Percentiles rank a stretch among this genome's conserved stretches.
These are phyloP conservation scores for Brachycybe producta DNA, from an alignment of 2,888 invertebrate genomes.

Conservation along the genomic window DNA sequence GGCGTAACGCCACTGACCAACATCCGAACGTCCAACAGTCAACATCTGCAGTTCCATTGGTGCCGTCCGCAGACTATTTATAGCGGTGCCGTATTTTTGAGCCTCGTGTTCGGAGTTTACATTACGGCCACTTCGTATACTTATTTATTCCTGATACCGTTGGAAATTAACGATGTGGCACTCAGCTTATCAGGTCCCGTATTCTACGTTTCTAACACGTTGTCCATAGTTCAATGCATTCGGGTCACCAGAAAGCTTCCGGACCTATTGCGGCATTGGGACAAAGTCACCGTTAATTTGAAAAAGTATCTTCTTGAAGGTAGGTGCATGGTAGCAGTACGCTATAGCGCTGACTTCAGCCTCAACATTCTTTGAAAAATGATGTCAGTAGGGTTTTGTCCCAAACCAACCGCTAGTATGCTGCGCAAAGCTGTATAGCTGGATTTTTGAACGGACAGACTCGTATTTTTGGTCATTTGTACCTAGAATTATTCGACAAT, in stretches of 20 bases:
- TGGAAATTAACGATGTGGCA: conserved; percentile 11
- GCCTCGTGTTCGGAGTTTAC: conserved; percentile 5
- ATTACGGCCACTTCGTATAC: conserved; percentile 8
- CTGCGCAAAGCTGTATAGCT: no score
- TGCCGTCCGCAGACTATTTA: not conserved
- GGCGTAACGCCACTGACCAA: conserved; percentile 8
- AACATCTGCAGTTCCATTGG: not conserved
- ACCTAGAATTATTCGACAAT: no score
- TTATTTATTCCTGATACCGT: not conserved
- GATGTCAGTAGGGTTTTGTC: no score
- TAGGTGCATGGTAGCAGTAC: no score
- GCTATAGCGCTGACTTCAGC: no score
- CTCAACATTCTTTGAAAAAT: no score
- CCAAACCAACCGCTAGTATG: no score
- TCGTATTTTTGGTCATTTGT: no score
- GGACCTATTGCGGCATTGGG: conserved; percentile 1
- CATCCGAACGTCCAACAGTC: not conserved
- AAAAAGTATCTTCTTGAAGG: not conserved
- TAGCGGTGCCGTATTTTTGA: conserved; percentile 1
- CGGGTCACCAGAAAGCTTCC: conserved; percentile 6
- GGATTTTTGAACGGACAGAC: no score
- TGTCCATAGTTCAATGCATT: conserved; percentile 5
- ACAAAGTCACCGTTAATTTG: conserved; percentile 1
- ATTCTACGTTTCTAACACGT: conserved; percentile 5
- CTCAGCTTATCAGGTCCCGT: conserved; percentile 3